These are phyloP conservation scores for Saimiri boliviensis DNA, from an alignment of 2,113 vertebrate genomes.

Conservation along the genomic window DNA sequence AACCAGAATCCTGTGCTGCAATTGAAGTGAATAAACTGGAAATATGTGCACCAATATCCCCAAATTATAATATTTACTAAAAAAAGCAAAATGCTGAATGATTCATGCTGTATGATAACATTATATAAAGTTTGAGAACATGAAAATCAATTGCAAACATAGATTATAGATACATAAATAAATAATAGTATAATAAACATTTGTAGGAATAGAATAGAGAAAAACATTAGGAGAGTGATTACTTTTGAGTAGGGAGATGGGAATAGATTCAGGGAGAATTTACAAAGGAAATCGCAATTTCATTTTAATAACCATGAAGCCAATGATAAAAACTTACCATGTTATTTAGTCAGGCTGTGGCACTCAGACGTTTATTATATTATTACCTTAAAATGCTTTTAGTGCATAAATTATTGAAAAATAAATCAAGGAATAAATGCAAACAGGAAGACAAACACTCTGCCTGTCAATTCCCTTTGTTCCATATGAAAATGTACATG, in stretches of 20 bases:
- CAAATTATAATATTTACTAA: conserved; percentile 26
- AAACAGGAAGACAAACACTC: background rate
- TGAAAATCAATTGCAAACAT: background rate
- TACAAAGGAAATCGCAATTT: background rate
- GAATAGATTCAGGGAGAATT: background rate
- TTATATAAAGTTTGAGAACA: conserved; percentile 43
- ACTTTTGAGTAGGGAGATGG: background rate
- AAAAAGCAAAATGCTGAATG: conserved; percentile 22
- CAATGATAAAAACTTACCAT: background rate
- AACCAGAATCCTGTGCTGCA: background rate
- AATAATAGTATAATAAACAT: conserved; percentile 43
- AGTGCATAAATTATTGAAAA: conserved; percentile 14
- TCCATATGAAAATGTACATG: background rate
- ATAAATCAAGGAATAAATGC: background rate
- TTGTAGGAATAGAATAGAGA: background rate
- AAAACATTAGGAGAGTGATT: background rate
- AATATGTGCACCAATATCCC: background rate
- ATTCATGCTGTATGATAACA: background rate
- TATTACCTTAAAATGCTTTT: conserved; percentile 47
- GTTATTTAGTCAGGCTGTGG: background rate
- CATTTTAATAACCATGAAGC: background rate
- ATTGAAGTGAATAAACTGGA: background rate
- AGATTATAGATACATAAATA: conserved; percentile 41
- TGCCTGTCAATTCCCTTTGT: background rate
- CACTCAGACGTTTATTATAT: background rate